Evolutionary conservation across 2,797 vertebrate genomes (phyloP).

Genomic region (Paedocypris micromegethes): DNA sequence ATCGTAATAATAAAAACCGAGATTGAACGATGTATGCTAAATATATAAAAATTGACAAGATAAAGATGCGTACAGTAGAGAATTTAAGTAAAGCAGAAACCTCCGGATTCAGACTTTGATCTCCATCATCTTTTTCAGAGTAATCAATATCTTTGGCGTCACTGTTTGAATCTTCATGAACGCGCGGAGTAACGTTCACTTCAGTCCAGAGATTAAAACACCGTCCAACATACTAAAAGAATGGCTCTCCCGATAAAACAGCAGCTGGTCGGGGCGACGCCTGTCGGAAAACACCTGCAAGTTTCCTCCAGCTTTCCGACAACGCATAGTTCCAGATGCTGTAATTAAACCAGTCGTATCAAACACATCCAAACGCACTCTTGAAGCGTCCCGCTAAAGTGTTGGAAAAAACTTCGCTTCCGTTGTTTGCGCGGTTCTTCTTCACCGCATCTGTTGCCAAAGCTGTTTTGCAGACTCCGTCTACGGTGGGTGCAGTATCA

Average conservation of each 20-base stretch:
- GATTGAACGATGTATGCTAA: too few species aligned
- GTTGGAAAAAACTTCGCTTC: slow-evolving; percentile 37
- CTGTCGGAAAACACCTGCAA: slow-evolving; percentile 64
- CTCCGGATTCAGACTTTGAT: too few species aligned
- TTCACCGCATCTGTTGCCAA: slow-evolving; percentile 45
- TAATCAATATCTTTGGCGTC: too few species aligned
- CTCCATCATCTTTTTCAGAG: too few species aligned
- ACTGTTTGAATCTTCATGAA: too few species aligned
- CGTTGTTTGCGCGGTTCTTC: slow-evolving; percentile 36
- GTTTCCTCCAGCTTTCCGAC: slow-evolving; percentile 53
- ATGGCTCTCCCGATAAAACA: slow-evolving; percentile 42
- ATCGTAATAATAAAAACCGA: too few species aligned
- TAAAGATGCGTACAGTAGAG: too few species aligned
- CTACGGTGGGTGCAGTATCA: slow-evolving; percentile 52
- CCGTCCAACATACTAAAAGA: slow-evolving; percentile 40
- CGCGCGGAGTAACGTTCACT: background rate
- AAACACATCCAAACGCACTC: slow-evolving; percentile 25
- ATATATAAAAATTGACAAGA: too few species aligned
- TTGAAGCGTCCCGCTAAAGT: slow-evolving; percentile 10
- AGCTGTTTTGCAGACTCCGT: slow-evolving; percentile 40
- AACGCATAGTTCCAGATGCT: slow-evolving; percentile 61
- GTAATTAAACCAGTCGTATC: slow-evolving; percentile 44
- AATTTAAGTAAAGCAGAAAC: too few species aligned
- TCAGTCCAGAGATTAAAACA: background rate
- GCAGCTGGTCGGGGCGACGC: slow-evolving; percentile 57